Conservation (phyloP, 2,888 invertebrate genomes). For the Gortyna flavago region DNA sequence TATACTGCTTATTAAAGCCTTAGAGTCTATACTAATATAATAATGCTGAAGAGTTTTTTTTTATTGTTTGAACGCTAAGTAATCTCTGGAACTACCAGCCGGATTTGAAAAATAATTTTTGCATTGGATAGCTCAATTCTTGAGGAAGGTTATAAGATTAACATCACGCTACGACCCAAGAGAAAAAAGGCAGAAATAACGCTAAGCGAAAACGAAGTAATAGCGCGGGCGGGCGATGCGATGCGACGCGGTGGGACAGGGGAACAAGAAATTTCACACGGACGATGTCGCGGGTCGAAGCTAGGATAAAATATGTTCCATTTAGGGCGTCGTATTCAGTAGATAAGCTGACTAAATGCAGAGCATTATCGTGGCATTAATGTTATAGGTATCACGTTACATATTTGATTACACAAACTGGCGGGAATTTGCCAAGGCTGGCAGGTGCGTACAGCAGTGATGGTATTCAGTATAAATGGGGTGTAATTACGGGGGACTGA, state of each 20-base stretch:
- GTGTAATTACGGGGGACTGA: conserved; percentile 17
- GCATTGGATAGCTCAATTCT: not conserved
- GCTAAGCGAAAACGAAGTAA: no score
- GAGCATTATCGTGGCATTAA: not conserved
- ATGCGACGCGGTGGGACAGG: not conserved
- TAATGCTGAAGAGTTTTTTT: no score
- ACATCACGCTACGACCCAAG: not conserved
- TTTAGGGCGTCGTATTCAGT: not conserved
- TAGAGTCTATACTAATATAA: no score
- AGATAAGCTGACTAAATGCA: not conserved
- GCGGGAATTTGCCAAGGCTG: conserved; percentile 37
- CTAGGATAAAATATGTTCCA: not conserved
- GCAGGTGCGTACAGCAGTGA: conserved; percentile 36
- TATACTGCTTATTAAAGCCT: not conserved
- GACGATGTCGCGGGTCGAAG: not conserved
- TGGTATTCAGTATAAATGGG: conserved; percentile 30
- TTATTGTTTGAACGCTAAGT: no score
- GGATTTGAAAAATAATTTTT: no score
- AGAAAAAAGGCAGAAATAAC: not conserved
- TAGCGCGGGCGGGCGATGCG: no score
- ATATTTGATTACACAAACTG: conserved; percentile 31
- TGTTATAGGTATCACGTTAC: conserved; percentile 9
- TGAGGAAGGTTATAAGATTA: not conserved
- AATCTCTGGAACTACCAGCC: no score
- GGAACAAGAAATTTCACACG: not conserved